A percentile compares a stretch with the other conserved stretches of the same genome.
phyloP scores from a whole-genome alignment of 2,113 vertebrate genomes.

The Aix galericulata region DNA sequence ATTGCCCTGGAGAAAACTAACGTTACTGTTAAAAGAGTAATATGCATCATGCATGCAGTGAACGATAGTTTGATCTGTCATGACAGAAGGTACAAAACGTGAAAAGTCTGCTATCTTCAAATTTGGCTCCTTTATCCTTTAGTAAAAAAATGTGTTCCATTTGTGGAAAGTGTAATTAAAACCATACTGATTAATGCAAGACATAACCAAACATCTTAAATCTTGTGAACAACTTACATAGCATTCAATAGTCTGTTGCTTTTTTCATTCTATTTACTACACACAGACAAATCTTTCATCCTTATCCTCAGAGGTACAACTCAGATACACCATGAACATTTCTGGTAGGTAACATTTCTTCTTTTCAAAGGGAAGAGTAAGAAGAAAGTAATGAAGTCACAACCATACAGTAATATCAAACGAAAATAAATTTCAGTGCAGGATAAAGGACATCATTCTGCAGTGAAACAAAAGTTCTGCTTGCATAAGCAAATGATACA shows the following conservation, averaged over 20 bases:
- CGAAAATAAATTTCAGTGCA: not conserved
- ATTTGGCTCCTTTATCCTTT: conserved; percentile 26
- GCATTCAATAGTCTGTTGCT: not conserved
- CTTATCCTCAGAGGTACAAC: not conserved
- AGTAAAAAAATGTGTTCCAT: conserved; percentile 26
- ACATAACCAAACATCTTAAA: conserved; percentile 44
- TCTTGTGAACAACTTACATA: conserved; percentile 26
- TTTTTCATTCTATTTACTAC: not conserved
- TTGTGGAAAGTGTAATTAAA: conserved; percentile 56
- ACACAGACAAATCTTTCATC: not conserved
- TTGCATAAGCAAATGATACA: rapidly evolving
- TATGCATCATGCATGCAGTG: not conserved
- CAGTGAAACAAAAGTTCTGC: not conserved
- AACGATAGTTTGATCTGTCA: conserved; percentile 55
- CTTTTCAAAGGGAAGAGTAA: not conserved
- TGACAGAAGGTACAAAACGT: conserved; percentile 55
- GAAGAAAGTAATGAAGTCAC: not conserved
- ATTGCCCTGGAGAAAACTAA: conserved; percentile 64
- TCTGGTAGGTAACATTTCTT: not conserved
- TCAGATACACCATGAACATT: not conserved
- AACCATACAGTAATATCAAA: not conserved
- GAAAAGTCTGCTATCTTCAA: conserved; percentile 48
- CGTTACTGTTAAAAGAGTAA: conserved; percentile 53
- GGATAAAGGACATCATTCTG: not conserved
- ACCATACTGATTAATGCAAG: conserved; percentile 44